phyloP scores from a whole-genome alignment of 1,140 invertebrate genomes.

The Trachymyrmex cornetzi region DNA sequence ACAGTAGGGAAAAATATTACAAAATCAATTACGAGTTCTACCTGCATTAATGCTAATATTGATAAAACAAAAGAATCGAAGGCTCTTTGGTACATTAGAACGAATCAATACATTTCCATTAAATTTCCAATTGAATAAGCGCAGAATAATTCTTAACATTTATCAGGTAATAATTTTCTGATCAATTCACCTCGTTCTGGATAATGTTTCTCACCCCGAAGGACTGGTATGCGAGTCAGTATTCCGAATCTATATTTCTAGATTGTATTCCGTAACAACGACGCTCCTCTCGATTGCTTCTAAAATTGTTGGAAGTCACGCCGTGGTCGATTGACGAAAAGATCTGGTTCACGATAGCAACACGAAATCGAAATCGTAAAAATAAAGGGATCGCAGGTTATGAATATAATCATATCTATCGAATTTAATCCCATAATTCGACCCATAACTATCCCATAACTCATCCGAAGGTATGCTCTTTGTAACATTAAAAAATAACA shows the following conservation, averaged over 20 bases:
- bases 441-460: too few relatives aligned
- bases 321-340: conserved; percentile 56
- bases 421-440: conserved; percentile 47
- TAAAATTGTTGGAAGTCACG: conserved; percentile 14
- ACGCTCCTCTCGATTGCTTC: neutral
- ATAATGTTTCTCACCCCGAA: conserved; percentile 17
- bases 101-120: conserved; percentile 25
- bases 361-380: conserved; percentile 62
- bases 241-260: conserved; percentile 68
- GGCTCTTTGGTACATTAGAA: neutral
- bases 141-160: conserved; percentile 29
- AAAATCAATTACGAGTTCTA: conserved; percentile 30
- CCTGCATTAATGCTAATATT: conserved; percentile 15
- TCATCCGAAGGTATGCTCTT: neutral
- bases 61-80: neutral
- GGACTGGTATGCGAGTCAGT: conserved; percentile 41
- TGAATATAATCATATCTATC: conserved; percentile 50
- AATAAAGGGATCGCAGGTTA: conserved; percentile 40
- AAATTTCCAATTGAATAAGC: conserved; percentile 18
- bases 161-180: conserved; percentile 54
- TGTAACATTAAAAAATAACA: neutral
- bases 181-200: conserved; percentile 45
- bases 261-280: conserved; percentile 51
- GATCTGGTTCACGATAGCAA: conserved; percentile 6
- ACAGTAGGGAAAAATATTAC: neutral